A percentile compares a stretch with the other conserved stretches of the same genome.
Conservation (phyloP, 2,888 invertebrate genomes). For the Drosophila mulleri region DNA sequence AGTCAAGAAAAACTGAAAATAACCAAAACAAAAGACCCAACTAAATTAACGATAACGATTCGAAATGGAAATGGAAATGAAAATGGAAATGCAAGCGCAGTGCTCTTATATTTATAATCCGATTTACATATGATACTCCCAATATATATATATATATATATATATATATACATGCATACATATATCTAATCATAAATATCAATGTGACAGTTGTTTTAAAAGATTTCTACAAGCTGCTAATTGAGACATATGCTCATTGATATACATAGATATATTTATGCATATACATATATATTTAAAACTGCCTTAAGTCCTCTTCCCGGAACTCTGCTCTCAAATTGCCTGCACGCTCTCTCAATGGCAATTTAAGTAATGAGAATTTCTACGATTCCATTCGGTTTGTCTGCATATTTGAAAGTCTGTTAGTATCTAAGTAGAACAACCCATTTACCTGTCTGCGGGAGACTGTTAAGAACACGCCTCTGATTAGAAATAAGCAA, state of each 20-base stretch:
- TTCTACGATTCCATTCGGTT: constrained; percentile 29
- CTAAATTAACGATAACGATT: constrained; percentile 80
- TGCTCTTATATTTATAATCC: constrained; percentile 44
- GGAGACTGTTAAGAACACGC: constrained; percentile 67
- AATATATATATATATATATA: constrained; percentile 3
- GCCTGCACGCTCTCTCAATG: constrained; percentile 13
- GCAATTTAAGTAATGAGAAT: constrained; percentile 49
- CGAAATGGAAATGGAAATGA: constrained; percentile 64
- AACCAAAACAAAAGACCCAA: constrained; percentile 57
- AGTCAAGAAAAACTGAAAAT: constrained; percentile 5
- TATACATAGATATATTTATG: neutral
- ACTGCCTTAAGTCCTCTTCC: neutral
- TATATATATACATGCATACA: neutral
- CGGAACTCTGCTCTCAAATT: constrained; percentile 6
- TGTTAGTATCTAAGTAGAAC: constrained; percentile 70
- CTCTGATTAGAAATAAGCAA: constrained; percentile 74
- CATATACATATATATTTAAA: neutral
- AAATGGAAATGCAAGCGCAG: constrained; percentile 45
- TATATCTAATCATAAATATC: constrained; percentile 23
- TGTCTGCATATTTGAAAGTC: constrained; percentile 42
- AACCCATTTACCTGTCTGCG: constrained; percentile 72
- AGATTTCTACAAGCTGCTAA: constrained; percentile 12
- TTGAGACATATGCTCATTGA: constrained; percentile 22
- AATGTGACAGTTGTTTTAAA: neutral
- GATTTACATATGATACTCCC: constrained; percentile 47